Base-by-base conservation (phyloP, 64 coral and sea anemone genomes). In the Stylophora pistillata region DNA sequence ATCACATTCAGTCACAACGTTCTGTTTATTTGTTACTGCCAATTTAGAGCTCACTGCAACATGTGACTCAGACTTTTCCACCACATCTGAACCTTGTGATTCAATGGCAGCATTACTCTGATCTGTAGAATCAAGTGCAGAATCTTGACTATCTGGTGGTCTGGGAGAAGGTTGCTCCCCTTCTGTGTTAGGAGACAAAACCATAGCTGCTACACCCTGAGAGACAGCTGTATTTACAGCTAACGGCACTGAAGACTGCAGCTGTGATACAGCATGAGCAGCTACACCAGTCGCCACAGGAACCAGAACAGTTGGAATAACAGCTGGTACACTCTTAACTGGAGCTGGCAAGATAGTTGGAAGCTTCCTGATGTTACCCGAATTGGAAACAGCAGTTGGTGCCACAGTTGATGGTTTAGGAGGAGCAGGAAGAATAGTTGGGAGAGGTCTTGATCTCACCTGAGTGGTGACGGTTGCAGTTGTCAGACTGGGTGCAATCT, bases 281-380 rank as follows among this genome's bases (percentile, higher is more conserved):
- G 41, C 68, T 16, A 92, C 41, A 26, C 76, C 76, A 28, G 82
- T 87, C 53, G 87, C 58, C 71, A 93, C 54, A 53, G 95, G 95
- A 55, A 97, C 59, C 21, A 97, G 62, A 53, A 97, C 95, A 57
- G 95, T 89, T 71, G 91, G 87, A 65, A 89, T 81, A 13, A 93
- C 91, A 14, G 86, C 76, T 17, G 86, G 63, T 20, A 93, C 91
- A 89, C 66, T 93, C 58, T 97, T 97, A 29, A 91, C 90, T 74
- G 95, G 95, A n/a, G 95, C 95, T 37, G 95, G 95, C 1, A 97
- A 53, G 52, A 97, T 93, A 23, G 86, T 88, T 9, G 95, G 87
- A 47, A 97, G 83, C 73, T 93, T 97, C 74, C 95, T 76, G 5
- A 79, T 61, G 18, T 23, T 73, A 1, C 54, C 34, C 3, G 87